Evolutionary conservation across 2,113 vertebrate genomes (phyloP).

Genomic region (Upupa epops): DNA sequence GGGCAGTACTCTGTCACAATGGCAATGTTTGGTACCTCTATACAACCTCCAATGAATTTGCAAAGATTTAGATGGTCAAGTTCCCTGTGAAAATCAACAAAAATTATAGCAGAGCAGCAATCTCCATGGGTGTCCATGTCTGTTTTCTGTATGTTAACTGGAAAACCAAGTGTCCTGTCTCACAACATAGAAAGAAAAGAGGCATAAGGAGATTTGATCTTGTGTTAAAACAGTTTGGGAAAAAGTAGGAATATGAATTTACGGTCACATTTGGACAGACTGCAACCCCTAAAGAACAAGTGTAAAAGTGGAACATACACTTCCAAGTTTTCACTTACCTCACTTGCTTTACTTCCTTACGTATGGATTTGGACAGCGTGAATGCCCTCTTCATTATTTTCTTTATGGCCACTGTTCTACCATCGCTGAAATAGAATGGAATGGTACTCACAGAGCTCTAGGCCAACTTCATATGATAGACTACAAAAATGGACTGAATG

Average conservation of each 20-base stretch:
- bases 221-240: not conserved
- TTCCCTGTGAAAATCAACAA: slow-evolving; percentile 77
- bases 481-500: not conserved
- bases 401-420: slow-evolving; percentile 84
- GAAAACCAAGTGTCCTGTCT: not conserved
- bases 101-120: not conserved
- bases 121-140: not conserved
- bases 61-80: slow-evolving; percentile 88
- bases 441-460: not conserved
- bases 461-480: not conserved
- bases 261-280: not conserved
- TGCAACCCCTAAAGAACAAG: not conserved
- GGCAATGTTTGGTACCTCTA: slow-evolving; percentile 82
- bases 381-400: slow-evolving; percentile 82
- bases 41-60: slow-evolving; percentile 85
- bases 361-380: slow-evolving; percentile 80
- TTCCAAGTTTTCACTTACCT: slow-evolving; percentile 68
- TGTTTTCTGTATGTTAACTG: not conserved
- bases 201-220: not conserved
- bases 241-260: not conserved
- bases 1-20: slow-evolving; percentile 88
- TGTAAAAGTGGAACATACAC: not conserved
- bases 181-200: not conserved
- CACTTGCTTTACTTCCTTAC: slow-evolving; percentile 85
- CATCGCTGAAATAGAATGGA: slow-evolving; percentile 74